Evolutionary conservation across 2,888 invertebrate genomes (phyloP), one percentile per base, ranked within the genome.

Genomic region (Volucella inanis): DNA sequence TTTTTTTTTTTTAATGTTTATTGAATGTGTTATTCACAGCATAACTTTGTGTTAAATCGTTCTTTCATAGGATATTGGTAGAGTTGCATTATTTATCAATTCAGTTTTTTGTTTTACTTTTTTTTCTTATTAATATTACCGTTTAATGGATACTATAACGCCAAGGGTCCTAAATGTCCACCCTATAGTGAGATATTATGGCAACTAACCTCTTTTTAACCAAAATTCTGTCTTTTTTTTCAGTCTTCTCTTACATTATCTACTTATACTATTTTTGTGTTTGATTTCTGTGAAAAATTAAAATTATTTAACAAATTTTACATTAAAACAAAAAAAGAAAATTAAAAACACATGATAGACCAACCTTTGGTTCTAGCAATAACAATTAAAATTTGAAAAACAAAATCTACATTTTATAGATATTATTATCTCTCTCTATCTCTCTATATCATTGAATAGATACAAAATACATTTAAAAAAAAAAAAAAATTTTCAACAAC

Each of bases 21-120:
- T 70, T 75, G 59, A 43, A 82, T 82, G 82, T 72, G 54, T 78
- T 71, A 55, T 61, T 74, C 72, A 77, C 71, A 49, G 67, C 67
- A 67, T 62, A 78, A 72, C 72, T 78, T 72, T 67, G 65, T 82
- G 72, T 82, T 78, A 55, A 68, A 67, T 71, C 49, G 57, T 72
- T 78, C 61, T 15, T 82, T 31, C 15, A 50, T 64, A 76, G 65
- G 71, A 57, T 57, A 68, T 61, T 72, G 71, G 71, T 82, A 82
- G 61, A 82, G 41, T 67, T 62, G 41, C 8, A 61, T 70, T 38
- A 49, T 14, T 49, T 49, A 11, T 31, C 54, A 54, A 61, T 68
- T 43, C 12, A n/a, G 52, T 31, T 54, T n/a, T 43, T 39, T 61
- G 1, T 45, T 12, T 68, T 54, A 14, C 15, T 8, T 68, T 62